Evolutionary conservation across 1,140 invertebrate species (phyloP), one percentile per base, ranked within the genome.

Genomic region (Augochlora pura): DNA sequence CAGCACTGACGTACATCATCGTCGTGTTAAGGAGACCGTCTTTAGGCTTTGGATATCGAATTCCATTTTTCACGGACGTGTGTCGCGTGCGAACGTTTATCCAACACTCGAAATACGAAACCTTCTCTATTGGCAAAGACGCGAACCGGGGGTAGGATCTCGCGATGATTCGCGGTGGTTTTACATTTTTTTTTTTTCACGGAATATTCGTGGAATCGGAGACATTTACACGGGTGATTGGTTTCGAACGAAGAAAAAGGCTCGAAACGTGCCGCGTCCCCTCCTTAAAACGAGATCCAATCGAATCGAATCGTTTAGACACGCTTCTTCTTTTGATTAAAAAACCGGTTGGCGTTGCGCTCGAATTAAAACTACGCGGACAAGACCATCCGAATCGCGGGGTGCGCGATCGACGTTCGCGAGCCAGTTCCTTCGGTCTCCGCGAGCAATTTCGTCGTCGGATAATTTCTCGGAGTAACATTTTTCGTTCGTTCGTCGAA

Each of bases 211-310:
- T n/a, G 27, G 57, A 76, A 76, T 60, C 65, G 42, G 21, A 39
- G 66, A 16, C 70, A 70, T 77, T 68, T 70, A 77, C 75, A 77
- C 12, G 25, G 32, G 46, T 52, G 46, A 25, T 38, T 70, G 23
- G 46, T 18, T n/a, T 25, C n/a, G 52, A 70, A 77, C 57, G 57
- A 69, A 77, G 75, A 62, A 38, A 52, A 25, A n/a, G n/a, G n/a
- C 27, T 46, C 32, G 10, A 42, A 66, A 21, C 21, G 9, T 6
- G 39, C 25, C 3, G n/a, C 42, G 8, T 5, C 21, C 25, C 42
- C 10, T 1, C 18, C 27, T n/a, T n/a, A n/a, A n/a, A n/a, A n/a
- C n/a, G n/a, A n/a, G n/a, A n/a, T n/a, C n/a, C n/a, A n/a, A n/a
- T n/a, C n/a, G n/a, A n/a, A 12, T 12, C 14, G 10, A 46, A 46